These are phyloP conservation scores for Siphlonurus alternatus DNA, from an alignment of 2,888 invertebrate species.

Conservation along the genomic window DNA sequence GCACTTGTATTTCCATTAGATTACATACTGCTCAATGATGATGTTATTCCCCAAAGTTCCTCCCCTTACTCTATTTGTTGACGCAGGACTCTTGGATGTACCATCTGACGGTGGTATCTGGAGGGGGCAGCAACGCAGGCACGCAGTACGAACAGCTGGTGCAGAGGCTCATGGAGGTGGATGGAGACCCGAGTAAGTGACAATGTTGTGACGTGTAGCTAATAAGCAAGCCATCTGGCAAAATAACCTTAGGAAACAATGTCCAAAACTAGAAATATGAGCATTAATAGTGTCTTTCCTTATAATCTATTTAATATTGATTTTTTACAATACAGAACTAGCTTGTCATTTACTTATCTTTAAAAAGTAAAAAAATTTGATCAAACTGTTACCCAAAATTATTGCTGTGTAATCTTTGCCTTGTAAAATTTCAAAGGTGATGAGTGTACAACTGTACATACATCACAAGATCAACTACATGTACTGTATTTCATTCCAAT, in stretches of 20 bases:
- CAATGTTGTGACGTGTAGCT: background rate
- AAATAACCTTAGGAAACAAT: background rate
- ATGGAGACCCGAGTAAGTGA: slow-evolving; percentile 71
- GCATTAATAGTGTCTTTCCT: background rate
- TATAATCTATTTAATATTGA: background rate
- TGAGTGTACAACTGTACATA: too few species aligned
- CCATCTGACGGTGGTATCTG: slow-evolving; percentile 73
- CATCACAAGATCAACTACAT: too few species aligned
- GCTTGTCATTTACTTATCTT: too few species aligned
- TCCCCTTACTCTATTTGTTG: too few species aligned
- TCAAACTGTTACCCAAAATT: too few species aligned
- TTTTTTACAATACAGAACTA: background rate
- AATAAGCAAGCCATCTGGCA: background rate
- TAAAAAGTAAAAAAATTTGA: too few species aligned
- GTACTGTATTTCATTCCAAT: too few species aligned
- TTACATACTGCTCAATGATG: too few species aligned
- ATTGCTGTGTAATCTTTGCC: too few species aligned
- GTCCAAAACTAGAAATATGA: background rate
- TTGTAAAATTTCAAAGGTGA: too few species aligned
- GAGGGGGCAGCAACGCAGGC: slow-evolving; percentile 68
- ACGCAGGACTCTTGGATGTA: slow-evolving; percentile 40
- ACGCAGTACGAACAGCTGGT: slow-evolving; percentile 93
- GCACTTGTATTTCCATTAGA: too few species aligned
- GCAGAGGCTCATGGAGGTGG: slow-evolving; percentile 91
- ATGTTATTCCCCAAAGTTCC: too few species aligned